phyloP scores from a whole-genome alignment of 2,113 vertebrate genomes.

The Platichthys flesus region DNA sequence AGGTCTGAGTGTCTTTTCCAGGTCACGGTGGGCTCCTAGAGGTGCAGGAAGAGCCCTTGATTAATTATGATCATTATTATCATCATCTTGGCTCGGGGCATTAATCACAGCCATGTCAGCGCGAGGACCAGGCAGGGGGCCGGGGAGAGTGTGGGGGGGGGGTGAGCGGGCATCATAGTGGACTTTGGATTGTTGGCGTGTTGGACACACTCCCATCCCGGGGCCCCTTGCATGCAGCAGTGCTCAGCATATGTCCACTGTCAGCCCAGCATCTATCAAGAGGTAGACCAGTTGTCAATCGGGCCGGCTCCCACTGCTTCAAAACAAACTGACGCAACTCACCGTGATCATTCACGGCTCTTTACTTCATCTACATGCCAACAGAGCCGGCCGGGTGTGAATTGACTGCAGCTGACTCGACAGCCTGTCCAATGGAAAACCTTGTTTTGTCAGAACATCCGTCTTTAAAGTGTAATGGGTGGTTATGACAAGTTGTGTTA shows the following conservation, averaged over 20 bases:
- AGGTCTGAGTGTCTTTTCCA: conserved; percentile 79
- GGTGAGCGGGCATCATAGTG: conserved; percentile 31
- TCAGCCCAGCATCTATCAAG: conserved; percentile 64
- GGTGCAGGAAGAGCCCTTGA: conserved; percentile 82
- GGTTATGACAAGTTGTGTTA: conserved; percentile 66
- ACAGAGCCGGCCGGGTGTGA: conserved; percentile 72
- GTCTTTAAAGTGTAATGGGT: conserved; percentile 68
- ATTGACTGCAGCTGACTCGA: conserved; percentile 71
- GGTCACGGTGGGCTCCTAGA: conserved; percentile 80
- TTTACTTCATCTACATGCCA: conserved; percentile 68
- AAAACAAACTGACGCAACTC: conserved; percentile 50
- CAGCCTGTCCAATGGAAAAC: conserved; percentile 57
- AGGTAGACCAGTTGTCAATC: conserved; percentile 52
- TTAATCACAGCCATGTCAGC: conserved; percentile 80
- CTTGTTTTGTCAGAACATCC: conserved; percentile 68
- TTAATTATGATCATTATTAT: conserved; percentile 86
- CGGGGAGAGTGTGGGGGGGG: conserved; percentile 26
- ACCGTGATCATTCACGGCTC: conserved; percentile 70
- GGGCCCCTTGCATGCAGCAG: conserved; percentile 35
- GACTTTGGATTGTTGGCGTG: conserved; percentile 49
- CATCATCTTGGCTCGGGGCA: conserved; percentile 76
- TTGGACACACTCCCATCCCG: conserved; percentile 51
- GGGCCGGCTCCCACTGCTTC: conserved; percentile 36
- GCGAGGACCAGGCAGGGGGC: conserved; percentile 58
- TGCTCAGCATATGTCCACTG: conserved; percentile 60